phyloP scores from a whole-genome alignment of 92 coral and sea anemone genomes.

The Plumapathes pennacea region DNA sequence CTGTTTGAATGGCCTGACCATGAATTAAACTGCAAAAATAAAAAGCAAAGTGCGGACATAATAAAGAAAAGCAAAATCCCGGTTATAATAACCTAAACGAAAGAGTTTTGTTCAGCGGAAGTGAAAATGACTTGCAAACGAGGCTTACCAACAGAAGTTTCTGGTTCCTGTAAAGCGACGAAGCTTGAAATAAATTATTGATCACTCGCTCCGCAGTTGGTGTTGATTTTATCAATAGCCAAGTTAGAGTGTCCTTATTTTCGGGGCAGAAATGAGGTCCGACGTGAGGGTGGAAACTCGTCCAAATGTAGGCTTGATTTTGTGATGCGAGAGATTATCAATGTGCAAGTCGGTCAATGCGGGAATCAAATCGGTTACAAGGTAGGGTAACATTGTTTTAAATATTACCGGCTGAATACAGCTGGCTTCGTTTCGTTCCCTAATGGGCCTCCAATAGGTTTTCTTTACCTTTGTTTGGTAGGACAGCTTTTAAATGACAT shows the following conservation, averaged over 20 bases:
- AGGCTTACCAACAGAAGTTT: slow-evolving; percentile 61
- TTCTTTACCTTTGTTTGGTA: too few relatives aligned
- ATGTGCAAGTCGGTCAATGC: slow-evolving; percentile 89
- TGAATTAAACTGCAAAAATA: too few relatives aligned
- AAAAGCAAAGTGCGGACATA: too few relatives aligned
- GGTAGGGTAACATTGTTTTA: slow-evolving; percentile 24
- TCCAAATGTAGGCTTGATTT: not conserved
- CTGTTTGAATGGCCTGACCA: too few relatives aligned
- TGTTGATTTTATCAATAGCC: slow-evolving; percentile 29
- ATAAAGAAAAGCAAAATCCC: too few relatives aligned
- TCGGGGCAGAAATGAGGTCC: slow-evolving; percentile 25
- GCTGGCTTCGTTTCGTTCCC: too few relatives aligned
- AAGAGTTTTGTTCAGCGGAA: slow-evolving; percentile 36
- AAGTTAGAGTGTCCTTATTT: slow-evolving; percentile 2
- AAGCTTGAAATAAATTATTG: slow-evolving; percentile 36
- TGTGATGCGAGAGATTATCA: slow-evolving; percentile 86
- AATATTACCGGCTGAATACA: too few relatives aligned
- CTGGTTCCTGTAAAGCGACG: slow-evolving; percentile 61
- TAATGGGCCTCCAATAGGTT: too few relatives aligned
- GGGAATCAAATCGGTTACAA: slow-evolving; percentile 91
- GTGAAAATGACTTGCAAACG: slow-evolving; percentile 49
- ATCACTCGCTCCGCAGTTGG: slow-evolving; percentile 15
- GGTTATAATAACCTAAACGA: not conserved
- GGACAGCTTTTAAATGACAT: too few relatives aligned
- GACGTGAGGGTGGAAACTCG: slow-evolving; percentile 2